phyloP scores from a whole-genome alignment of 2,797 vertebrate genomes.

The Dicrostonyx torquatus region DNA sequence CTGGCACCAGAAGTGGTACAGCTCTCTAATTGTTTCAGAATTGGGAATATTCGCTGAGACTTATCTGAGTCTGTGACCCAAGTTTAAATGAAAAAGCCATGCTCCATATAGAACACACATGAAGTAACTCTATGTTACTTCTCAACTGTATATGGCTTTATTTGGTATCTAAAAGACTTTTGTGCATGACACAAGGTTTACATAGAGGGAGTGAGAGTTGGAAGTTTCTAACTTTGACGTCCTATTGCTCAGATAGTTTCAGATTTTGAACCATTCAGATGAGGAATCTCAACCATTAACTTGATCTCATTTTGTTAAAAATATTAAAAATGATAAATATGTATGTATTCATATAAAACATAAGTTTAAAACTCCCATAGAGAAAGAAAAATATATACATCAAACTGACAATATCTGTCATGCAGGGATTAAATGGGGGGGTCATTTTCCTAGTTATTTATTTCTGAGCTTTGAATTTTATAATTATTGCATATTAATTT shows the following conservation, averaged over 20 bases:
- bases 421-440: background rate
- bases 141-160: background rate
- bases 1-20: background rate
- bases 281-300: background rate
- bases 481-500: background rate
- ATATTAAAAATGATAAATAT: background rate
- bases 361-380: background rate
- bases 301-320: background rate
- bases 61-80: background rate
- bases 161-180: background rate
- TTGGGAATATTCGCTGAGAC: background rate
- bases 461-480: slow-evolving; percentile 1
- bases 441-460: background rate
- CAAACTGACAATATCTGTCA: background rate
- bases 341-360: background rate
- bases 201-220: background rate
- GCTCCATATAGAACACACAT: background rate
- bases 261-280: background rate
- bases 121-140: background rate
- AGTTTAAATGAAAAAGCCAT: background rate
- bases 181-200: background rate
- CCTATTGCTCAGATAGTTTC: background rate
- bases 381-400: background rate
- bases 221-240: background rate
- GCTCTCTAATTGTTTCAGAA: background rate